Evolutionary conservation across 2,888 invertebrate species (phyloP).

Genomic region (Reticulitermes lucifugus): DNA sequence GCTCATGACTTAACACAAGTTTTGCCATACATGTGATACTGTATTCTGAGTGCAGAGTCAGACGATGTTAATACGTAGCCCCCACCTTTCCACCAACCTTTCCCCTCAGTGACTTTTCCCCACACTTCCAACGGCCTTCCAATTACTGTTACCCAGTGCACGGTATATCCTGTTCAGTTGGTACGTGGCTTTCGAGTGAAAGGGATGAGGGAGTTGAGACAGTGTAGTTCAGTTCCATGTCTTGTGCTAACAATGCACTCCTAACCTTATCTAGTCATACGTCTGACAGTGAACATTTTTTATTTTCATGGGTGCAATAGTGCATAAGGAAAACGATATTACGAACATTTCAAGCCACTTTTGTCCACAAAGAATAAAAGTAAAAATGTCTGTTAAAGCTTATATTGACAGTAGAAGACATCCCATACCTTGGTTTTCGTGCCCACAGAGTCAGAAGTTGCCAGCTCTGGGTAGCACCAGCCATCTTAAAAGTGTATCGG

Average conservation of each 20-base stretch:
- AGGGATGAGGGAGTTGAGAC: not conserved
- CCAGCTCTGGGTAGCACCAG: slow-evolving; percentile 39
- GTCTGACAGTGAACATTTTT: not conserved
- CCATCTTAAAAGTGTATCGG: slow-evolving; percentile 23
- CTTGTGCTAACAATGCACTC: not conserved
- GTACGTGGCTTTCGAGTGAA: not conserved
- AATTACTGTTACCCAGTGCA: not conserved
- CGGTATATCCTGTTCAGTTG: slow-evolving; percentile 1
- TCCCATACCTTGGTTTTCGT: slow-evolving; percentile 32
- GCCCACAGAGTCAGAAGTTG: slow-evolving; percentile 50
- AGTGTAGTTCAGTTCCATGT: not conserved
- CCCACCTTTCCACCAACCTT: not conserved
- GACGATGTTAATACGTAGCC: not conserved
- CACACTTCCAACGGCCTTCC: slow-evolving; percentile 14
- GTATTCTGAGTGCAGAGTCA: not conserved
- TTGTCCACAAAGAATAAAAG: not conserved
- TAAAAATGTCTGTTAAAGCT: slow-evolving; percentile 47
- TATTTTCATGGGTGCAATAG: slow-evolving; percentile 22
- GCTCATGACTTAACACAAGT: not conserved
- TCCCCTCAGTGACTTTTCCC: slow-evolving; percentile 4
- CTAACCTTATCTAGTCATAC: slow-evolving; percentile 5
- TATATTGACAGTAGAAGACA: slow-evolving; percentile 37
- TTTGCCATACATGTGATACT: not conserved
- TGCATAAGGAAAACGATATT: not conserved
- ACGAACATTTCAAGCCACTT: not conserved